Evolutionary conservation across 2,888 invertebrate species (phyloP), one percentile per base, ranked within the genome.

Genomic region (Drosophila rubida): DNA sequence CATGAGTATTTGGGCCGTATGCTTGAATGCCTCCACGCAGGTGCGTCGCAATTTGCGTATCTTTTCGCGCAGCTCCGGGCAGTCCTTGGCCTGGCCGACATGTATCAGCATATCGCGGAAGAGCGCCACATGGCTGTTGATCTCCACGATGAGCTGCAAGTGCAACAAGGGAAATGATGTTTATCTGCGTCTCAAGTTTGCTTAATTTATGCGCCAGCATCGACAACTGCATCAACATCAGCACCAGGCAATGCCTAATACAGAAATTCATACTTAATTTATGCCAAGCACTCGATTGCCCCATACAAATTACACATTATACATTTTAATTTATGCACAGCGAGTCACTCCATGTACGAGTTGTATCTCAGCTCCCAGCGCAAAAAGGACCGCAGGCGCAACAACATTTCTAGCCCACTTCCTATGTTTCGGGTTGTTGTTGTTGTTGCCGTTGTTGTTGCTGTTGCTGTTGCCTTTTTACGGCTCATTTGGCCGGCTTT

Each of bases 61-160:
- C 92, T 96, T 95, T 91, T 97, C 97, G 27, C 97, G 93, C 82
- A 97, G 93, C 92, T 97, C 97, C 1, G 97, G 97, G 81, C 95
- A 94, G 93, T 97, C 97, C 91, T 95, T 95, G 22, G 96, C 93
- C 91, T 97, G 97, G 50, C 97, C 97, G 88, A 97, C 96, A 93
- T 96, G 96, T 91, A 97, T 96, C 86, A 97, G 94, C 91, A 96
- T 94, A 92, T 97, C 97, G 57, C 97, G 95, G 92, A 97, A 97
- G 88, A 96, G 93, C 63, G 97, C 97, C 92, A 97, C 94, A 91
- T 96, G 96, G 88, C 95, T 95, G 94, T 97, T 97, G 93, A 97
- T 96, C 92, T 97, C 97, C 89, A 96, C 94, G 91, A 97, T 96
- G 90, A 97, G 93, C 98, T 98, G 94, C n/a, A 93, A 93, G 78